phyloP scores from a whole-genome alignment of 2,888 invertebrate species.

The Hartigia nigra region DNA sequence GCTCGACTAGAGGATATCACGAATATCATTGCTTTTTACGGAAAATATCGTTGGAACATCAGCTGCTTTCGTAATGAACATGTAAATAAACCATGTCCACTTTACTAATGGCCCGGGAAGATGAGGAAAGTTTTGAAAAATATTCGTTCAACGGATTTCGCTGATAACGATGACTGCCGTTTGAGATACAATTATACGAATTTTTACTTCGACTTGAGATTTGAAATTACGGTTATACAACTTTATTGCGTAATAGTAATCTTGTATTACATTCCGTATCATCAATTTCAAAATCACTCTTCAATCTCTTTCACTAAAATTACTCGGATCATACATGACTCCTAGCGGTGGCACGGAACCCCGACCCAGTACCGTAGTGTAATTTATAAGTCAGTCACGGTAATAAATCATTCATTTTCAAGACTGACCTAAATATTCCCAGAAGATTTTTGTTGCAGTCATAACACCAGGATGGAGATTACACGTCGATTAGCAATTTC shows the following conservation, averaged over 20 bases:
- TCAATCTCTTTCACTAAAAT: background rate
- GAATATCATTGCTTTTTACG: background rate
- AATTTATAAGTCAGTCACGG: slow-evolving; percentile 1
- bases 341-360: background rate
- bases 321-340: background rate
- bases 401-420: slow-evolving; percentile 17
- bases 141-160: background rate
- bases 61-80: background rate
- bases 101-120: background rate
- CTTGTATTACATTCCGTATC: background rate
- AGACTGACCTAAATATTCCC: slow-evolving; percentile 10
- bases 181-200: background rate
- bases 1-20: background rate
- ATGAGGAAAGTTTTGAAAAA: background rate
- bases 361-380: background rate
- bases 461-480: background rate
- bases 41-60: background rate
- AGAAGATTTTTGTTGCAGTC: background rate
- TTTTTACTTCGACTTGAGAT: background rate
- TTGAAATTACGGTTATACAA: background rate
- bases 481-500: background rate
- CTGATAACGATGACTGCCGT: background rate
- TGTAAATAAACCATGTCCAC: background rate
- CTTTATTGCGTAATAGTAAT: background rate
- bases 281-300: background rate